These are phyloP conservation scores for Ictalurus punctatus DNA, from an alignment of 2,113 vertebrate genomes.

Conservation along the genomic window DNA sequence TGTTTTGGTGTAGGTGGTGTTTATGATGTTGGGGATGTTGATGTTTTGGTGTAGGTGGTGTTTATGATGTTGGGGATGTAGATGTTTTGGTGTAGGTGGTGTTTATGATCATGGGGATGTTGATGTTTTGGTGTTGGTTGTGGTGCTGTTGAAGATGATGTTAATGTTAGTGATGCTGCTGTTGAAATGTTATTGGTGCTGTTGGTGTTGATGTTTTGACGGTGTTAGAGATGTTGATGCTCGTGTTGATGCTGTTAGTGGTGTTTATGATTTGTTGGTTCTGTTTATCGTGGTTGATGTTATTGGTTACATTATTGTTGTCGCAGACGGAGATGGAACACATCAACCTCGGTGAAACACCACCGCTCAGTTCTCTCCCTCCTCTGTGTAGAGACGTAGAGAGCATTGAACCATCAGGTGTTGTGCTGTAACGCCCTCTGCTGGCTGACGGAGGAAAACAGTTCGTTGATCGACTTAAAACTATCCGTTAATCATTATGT, in stretches of 20 bases:
- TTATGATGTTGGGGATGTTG: background rate
- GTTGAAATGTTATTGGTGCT: background rate
- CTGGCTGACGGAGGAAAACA: background rate
- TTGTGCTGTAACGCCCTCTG: conserved; percentile 25
- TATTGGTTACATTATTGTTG: background rate
- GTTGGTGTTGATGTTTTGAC: background rate
- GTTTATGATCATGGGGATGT: background rate
- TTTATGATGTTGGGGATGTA: background rate
- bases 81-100: background rate
- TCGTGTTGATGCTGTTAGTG: background rate
- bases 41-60: background rate
- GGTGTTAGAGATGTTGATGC: background rate
- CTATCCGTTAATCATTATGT: background rate
- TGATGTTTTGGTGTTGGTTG: background rate
- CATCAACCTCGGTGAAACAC: too few relatives aligned
- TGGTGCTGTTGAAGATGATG: background rate
- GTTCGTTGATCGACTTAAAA: background rate
- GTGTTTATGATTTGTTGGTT: background rate
- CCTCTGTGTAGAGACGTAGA: too few relatives aligned
- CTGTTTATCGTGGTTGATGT: background rate
- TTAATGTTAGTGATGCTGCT: background rate
- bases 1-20: background rate
- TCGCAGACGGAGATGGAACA: background rate
- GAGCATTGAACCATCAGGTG: background rate
- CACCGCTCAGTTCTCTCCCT: too few relatives aligned